Evolutionary conservation across 2,888 invertebrate genomes (phyloP).

Genomic region (Noctua pronuba): DNA sequence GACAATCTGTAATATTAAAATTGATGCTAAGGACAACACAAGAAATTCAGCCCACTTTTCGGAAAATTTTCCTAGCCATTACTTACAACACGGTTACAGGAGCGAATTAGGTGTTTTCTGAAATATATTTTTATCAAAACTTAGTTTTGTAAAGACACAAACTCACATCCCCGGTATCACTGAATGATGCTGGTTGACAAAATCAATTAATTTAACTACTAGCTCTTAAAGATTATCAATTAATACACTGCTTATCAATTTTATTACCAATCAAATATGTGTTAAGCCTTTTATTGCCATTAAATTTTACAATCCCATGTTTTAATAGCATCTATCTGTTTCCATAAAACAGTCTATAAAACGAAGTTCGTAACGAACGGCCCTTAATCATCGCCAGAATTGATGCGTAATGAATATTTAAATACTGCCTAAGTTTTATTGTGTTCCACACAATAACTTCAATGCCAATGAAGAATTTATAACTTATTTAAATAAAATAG

Average conservation of each 20-base stretch:
- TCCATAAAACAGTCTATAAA: conserved; percentile 40
- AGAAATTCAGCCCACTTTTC: neutral
- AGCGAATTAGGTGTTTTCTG: conserved; percentile 1
- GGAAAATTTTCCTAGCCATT: neutral
- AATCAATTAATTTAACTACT: neutral
- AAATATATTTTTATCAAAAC: neutral
- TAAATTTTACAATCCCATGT: conserved; percentile 27
- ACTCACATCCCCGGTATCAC: neutral
- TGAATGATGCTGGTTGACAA: neutral
- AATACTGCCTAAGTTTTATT: conserved; percentile 7
- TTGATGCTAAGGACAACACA: neutral
- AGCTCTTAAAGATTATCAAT: conserved; percentile 6
- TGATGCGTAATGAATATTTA: conserved; percentile 29
- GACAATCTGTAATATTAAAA: neutral
- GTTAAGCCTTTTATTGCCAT: conserved; percentile 30
- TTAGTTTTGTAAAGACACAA: neutral
- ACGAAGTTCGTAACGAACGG: conserved; percentile 6
- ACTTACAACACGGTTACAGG: conserved; percentile 29
- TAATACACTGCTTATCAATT: conserved; percentile 21
- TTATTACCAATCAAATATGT: conserved; percentile 26
- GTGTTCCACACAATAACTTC: conserved; percentile 25
- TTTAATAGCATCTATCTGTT: conserved; percentile 7
- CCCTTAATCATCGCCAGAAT: conserved; percentile 23
- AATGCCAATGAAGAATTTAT: conserved; percentile 33
- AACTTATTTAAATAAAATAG: conserved; percentile 37